Conservation (phyloP, 2,113 vertebrate genomes). For the Melanerpes formicivorus region DNA sequence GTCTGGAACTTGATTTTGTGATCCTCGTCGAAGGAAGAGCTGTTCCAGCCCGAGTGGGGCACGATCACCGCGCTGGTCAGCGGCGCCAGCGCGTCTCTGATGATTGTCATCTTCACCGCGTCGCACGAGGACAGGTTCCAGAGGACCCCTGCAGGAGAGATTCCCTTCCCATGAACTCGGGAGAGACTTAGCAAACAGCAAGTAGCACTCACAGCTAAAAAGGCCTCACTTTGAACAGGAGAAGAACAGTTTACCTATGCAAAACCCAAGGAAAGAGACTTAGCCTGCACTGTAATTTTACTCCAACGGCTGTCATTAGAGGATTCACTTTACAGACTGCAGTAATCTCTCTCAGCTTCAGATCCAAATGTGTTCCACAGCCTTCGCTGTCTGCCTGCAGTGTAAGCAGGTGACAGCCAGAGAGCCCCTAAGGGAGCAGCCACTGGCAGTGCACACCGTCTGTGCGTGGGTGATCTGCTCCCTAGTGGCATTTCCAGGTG, state of each 20-base stretch:
- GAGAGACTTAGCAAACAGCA: not conserved
- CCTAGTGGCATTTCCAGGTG: not conserved
- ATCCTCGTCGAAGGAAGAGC: conserved; percentile 92
- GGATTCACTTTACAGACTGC: not conserved
- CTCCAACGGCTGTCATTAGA: not conserved
- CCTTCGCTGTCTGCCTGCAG: not conserved
- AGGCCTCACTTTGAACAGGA: not conserved
- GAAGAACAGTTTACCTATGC: not conserved
- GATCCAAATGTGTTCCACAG: not conserved
- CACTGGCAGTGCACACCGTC: not conserved
- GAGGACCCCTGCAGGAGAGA: conserved; percentile 84
- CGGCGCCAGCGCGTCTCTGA: conserved; percentile 91
- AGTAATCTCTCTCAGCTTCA: not conserved
- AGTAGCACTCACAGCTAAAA: not conserved
- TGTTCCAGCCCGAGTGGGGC: conserved; percentile 98
- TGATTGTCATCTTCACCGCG: conserved; percentile 97
- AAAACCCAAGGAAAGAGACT: not conserved
- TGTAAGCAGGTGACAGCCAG: not conserved
- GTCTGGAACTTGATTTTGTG: conserved; percentile 98
- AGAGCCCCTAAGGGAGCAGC: not conserved
- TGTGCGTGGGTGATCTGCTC: not conserved
- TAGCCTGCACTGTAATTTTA: not conserved
- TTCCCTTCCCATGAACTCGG: not conserved
- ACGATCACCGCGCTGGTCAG: conserved; percentile 97
- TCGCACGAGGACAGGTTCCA: conserved; percentile 99